Evolutionary conservation across 2,797 vertebrate genomes (phyloP).

Genomic region (Myotis myotis): DNA sequence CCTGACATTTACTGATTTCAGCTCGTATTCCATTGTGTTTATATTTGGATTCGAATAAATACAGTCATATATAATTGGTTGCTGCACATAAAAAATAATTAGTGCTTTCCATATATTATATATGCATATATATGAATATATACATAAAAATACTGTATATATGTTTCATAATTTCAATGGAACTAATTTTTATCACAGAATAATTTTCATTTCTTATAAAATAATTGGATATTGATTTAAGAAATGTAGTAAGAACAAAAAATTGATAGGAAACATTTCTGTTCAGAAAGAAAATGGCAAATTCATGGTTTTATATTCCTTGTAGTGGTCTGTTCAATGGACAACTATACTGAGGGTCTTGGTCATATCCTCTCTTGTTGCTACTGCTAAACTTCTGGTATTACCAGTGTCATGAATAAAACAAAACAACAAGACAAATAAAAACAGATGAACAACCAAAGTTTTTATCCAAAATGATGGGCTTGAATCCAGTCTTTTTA

Average conservation of each 20-base stretch:
- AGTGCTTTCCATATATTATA: not conserved
- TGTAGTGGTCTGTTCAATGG: no score
- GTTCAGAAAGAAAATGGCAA: not conserved
- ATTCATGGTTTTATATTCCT: not conserved
- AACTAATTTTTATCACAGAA: not conserved
- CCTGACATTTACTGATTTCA: constrained; percentile 14
- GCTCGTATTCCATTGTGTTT: not conserved
- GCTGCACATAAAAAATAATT: not conserved
- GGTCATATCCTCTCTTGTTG: not conserved
- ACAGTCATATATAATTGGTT: not conserved
- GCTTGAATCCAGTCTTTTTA: not conserved
- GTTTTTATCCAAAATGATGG: not conserved
- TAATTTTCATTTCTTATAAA: not conserved
- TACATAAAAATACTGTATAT: not conserved
- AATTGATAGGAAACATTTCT: not conserved
- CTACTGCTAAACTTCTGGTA: not conserved
- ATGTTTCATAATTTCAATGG: not conserved
- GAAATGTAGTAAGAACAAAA: constrained; percentile 6
- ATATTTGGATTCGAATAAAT: not conserved
- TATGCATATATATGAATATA: not conserved
- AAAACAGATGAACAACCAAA: not conserved
- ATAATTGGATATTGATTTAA: not conserved
- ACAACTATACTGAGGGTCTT: no score
- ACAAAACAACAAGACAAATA: not conserved
- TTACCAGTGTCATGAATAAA: not conserved